Conservation (phyloP, 1,140 invertebrate species). For the Pachypeltis micranthus region DNA sequence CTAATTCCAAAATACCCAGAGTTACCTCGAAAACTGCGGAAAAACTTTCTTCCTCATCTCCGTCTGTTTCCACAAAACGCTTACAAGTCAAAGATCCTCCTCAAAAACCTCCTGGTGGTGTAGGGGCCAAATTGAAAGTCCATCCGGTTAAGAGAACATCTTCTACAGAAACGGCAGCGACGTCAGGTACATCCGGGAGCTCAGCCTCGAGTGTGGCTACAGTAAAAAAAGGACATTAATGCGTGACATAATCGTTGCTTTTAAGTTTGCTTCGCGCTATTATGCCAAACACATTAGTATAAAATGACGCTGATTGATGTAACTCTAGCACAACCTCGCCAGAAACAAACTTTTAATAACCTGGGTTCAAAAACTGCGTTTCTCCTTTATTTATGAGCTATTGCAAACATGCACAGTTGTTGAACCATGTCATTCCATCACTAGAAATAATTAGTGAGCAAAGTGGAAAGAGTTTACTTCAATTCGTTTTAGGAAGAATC, state of each 20-base stretch:
- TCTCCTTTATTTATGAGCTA: too few species aligned
- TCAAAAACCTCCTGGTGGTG: conserved; percentile 29
- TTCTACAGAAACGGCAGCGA: conserved; percentile 20
- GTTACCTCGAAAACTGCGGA: conserved; percentile 29
- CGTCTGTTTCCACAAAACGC: conserved; percentile 19
- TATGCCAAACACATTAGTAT: too few species aligned
- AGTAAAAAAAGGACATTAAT: conserved; percentile 8
- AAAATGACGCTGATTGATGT: too few species aligned
- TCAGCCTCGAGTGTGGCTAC: conserved; percentile 9
- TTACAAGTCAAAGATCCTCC: conserved; percentile 31
- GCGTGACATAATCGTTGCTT: too few species aligned
- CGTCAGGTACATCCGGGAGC: conserved; percentile 13
- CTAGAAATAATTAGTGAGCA: too few species aligned
- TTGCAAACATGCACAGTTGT: too few species aligned
- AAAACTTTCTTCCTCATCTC: neutral
- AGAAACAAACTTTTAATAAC: too few species aligned
- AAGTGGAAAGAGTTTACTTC: too few species aligned
- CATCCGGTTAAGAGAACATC: conserved; percentile 22
- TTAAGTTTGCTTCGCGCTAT: neutral
- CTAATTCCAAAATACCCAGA: conserved; percentile 35
- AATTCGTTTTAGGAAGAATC: too few species aligned
- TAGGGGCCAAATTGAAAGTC: neutral
- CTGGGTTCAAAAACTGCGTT: too few species aligned
- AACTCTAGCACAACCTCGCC: too few species aligned
- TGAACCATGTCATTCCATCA: too few species aligned